These are phyloP conservation scores for Eristalinus sepulchralis DNA, from an alignment of 2,888 invertebrate genomes.

Conservation along the genomic window DNA sequence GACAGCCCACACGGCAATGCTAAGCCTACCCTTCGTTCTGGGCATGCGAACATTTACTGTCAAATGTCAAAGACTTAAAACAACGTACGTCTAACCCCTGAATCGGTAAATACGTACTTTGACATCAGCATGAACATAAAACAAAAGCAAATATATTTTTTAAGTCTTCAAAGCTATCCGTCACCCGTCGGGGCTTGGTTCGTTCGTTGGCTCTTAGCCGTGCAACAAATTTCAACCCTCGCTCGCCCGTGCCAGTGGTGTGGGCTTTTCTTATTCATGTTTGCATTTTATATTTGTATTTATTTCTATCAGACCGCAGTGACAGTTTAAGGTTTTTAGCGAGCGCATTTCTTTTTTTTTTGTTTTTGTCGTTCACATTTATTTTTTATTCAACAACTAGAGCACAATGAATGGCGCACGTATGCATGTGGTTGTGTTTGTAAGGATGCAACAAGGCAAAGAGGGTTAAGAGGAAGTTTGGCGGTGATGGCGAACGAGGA, in stretches of 20 bases:
- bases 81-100: neutral
- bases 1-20: neutral
- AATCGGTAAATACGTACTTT: neutral
- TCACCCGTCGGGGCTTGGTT: neutral
- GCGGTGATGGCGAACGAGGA: neutral
- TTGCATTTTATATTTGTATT: neutral
- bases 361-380: neutral
- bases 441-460: constrained; percentile 36
- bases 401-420: constrained; percentile 39
- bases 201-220: constrained; percentile 4
- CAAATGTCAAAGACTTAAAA: neutral
- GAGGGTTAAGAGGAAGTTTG: constrained; percentile 7
- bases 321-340: constrained; percentile 53
- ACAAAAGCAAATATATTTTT: neutral
- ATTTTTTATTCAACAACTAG: constrained; percentile 31
- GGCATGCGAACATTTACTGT: neutral
- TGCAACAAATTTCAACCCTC: constrained; percentile 27
- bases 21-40: neutral
- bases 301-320: constrained; percentile 46
- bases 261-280: constrained; percentile 21
- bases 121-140: neutral
- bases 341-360: constrained; percentile 4
- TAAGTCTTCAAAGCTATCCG: neutral
- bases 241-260: constrained; percentile 13
- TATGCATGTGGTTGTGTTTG: constrained; percentile 14